Conservation (phyloP, 2,797 vertebrate species). For the Nannoperca australis region DNA sequence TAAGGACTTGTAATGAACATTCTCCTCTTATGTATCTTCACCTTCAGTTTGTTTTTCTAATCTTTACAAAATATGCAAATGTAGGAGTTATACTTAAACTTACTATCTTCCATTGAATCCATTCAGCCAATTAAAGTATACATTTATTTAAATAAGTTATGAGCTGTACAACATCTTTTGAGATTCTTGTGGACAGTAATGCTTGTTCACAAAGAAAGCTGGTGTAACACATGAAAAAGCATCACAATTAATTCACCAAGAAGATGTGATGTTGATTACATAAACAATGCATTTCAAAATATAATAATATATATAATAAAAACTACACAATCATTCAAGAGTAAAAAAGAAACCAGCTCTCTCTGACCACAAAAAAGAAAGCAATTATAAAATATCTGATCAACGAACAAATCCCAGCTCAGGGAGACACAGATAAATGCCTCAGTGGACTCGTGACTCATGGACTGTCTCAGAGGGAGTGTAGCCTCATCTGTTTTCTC, state of each 20-base stretch:
- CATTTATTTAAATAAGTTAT: no score
- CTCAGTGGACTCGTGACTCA: background rate
- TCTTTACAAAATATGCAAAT: background rate
- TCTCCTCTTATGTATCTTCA: background rate
- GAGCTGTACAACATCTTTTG: background rate
- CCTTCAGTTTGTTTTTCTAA: background rate
- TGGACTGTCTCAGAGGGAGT: slow-evolving; percentile 6
- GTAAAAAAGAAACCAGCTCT: background rate
- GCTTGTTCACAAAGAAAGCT: background rate
- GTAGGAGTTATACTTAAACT: background rate
- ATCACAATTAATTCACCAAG: background rate
- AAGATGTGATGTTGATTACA: background rate
- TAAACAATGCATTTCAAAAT: background rate
- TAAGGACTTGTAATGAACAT: background rate
- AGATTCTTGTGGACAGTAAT: background rate
- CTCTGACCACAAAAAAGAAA: background rate
- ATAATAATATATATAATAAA: background rate
- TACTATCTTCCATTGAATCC: background rate
- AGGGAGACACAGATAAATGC: slow-evolving; percentile 7
- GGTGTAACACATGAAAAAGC: background rate
- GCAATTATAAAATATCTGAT: background rate
- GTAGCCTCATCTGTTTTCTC: slow-evolving; percentile 13
- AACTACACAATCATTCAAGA: background rate
- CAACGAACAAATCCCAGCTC: slow-evolving; percentile 3
- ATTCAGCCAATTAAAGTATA: background rate